A percentile compares a stretch with the other conserved stretches of the same genome.
Conservation (phyloP, 2,113 vertebrate species). For the Xerus inauris region DNA sequence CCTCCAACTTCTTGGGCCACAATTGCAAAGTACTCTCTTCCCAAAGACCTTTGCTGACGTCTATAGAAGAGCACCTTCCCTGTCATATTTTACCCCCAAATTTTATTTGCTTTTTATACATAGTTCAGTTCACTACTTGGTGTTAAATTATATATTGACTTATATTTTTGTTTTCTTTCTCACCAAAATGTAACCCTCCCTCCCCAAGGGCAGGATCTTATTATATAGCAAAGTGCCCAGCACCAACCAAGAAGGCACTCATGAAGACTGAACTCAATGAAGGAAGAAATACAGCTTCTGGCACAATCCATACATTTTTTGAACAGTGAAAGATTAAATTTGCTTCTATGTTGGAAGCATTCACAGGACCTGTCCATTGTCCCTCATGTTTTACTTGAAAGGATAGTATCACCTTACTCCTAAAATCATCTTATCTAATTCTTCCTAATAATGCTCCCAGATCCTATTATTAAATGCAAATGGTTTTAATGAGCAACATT, state of each 20-base stretch:
- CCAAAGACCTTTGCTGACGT: not conserved
- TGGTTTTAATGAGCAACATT: not conserved
- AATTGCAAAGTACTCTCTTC: not conserved
- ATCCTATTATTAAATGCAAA: not conserved
- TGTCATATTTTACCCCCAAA: not conserved
- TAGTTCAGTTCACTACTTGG: not conserved
- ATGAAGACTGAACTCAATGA: not conserved
- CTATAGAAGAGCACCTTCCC: not conserved
- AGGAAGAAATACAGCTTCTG: not conserved
- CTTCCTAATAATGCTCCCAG: not conserved
- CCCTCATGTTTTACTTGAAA: not conserved
- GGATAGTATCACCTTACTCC: not conserved
- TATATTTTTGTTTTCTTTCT: not conserved
- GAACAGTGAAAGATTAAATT: not conserved
- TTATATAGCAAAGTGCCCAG: not conserved
- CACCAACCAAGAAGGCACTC: not conserved
- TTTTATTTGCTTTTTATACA: not conserved
- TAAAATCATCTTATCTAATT: not conserved
- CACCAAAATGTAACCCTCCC: not conserved
- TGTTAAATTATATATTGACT: not conserved
- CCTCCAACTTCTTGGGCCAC: fast-evolving
- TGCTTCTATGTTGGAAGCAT: not conserved
- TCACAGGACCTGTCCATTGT: not conserved
- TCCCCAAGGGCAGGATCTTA: fast-evolving
- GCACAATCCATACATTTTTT: not conserved